phyloP scores from a whole-genome alignment of 1,140 invertebrate genomes.

The Bombus fervidus region DNA sequence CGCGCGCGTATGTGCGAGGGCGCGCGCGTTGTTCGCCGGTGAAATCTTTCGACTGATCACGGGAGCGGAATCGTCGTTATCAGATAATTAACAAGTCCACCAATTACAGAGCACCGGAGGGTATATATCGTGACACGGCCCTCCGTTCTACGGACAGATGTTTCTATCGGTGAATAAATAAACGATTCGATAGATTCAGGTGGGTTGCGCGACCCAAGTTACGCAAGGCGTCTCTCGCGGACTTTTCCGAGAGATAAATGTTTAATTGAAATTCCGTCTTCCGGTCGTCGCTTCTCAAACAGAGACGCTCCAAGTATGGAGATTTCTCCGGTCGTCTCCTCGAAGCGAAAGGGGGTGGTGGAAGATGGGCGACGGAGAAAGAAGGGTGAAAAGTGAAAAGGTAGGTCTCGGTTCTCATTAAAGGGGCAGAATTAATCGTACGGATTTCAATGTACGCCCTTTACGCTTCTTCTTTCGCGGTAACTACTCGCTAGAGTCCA shows the following conservation, averaged over 20 bases:
- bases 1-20: neutral
- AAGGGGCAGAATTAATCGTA: constrained; percentile 48
- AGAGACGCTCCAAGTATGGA: constrained; percentile 41
- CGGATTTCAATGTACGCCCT: constrained; percentile 37
- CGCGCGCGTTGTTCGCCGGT: neutral
- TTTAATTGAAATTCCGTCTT: constrained; percentile 67
- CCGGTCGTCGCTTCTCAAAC: constrained; percentile 25
- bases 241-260: constrained; percentile 58
- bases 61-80: constrained; percentile 50
- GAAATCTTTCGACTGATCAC: constrained; percentile 52
- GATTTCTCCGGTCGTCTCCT: constrained; percentile 22
- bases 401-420: constrained; percentile 11
- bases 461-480: constrained; percentile 15
- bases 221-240: constrained; percentile 33
- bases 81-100: constrained; percentile 63
- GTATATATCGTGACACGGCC: neutral
- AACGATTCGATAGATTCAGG: constrained; percentile 55
- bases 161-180: constrained; percentile 58
- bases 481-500: neutral
- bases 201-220: constrained; percentile 35
- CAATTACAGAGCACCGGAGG: constrained; percentile 50
- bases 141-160: constrained; percentile 16
- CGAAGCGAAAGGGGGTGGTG: neutral
- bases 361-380: neutral
- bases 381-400: neutral